These are phyloP conservation scores for Melitaea athalia DNA, from an alignment of 2,888 invertebrate species.

Conservation along the genomic window DNA sequence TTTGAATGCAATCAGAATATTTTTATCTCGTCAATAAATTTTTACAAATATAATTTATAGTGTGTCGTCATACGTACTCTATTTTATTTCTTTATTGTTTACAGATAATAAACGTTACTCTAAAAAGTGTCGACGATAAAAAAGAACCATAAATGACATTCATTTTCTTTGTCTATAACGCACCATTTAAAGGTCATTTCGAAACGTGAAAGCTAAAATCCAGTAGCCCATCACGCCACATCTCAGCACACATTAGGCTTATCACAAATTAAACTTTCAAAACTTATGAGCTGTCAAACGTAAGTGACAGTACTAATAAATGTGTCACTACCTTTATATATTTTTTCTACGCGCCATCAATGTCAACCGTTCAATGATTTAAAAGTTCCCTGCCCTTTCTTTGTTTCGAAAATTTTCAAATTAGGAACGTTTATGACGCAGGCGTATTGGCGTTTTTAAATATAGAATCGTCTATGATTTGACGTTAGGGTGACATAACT, in stretches of 20 bases:
- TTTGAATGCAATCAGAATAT: too few relatives aligned
- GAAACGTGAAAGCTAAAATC: slow-evolving; percentile 70
- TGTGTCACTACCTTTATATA: slow-evolving; percentile 69
- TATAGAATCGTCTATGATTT: slow-evolving; percentile 42
- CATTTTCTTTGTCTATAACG: slow-evolving; percentile 34
- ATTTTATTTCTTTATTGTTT: background rate
- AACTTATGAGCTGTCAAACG: slow-evolving; percentile 75
- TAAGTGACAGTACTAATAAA: slow-evolving; percentile 78
- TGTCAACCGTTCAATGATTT: slow-evolving; percentile 76
- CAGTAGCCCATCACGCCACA: slow-evolving; percentile 65
- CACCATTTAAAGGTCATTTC: slow-evolving; percentile 38
- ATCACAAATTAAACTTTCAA: slow-evolving; percentile 75
- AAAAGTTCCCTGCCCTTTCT: slow-evolving; percentile 80
- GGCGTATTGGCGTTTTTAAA: slow-evolving; percentile 41
- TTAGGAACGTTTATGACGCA: slow-evolving; percentile 45
- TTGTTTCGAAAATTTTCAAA: slow-evolving; percentile 68
- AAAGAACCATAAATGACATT: slow-evolving; percentile 19
- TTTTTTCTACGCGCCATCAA: slow-evolving; percentile 62
- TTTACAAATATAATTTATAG: background rate
- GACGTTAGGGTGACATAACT: slow-evolving; percentile 55
- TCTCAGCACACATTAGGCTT: slow-evolving; percentile 67
- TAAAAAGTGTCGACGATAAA: slow-evolving; percentile 8
- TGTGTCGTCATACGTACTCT: too few relatives aligned
- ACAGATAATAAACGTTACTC: background rate
- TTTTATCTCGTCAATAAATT: too few relatives aligned